phyloP scores from a whole-genome alignment of 2,113 vertebrate species.

The Danionella cerebrum region DNA sequence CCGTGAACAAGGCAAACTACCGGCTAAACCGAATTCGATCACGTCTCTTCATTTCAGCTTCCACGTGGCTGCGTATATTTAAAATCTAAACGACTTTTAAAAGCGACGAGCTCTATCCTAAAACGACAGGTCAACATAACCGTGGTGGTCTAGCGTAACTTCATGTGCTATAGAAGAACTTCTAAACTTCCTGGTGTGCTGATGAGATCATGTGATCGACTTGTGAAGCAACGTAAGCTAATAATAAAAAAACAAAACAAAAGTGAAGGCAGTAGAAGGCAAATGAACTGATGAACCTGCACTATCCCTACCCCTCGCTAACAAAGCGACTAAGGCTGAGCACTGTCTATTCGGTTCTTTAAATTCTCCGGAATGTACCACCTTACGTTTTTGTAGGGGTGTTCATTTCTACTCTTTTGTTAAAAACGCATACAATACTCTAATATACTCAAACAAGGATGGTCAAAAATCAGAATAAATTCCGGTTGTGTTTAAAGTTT shows the following conservation, averaged over 20 bases:
- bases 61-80: neutral
- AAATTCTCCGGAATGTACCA: constrained; percentile 31
- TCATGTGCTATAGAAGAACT: neutral
- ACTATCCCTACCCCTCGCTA: neutral
- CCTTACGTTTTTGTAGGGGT: neutral
- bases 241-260: constrained; percentile 1
- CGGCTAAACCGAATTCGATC: neutral
- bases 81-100: neutral
- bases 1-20: too few relatives aligned
- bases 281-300: neutral
- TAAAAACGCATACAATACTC: neutral
- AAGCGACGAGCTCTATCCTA: too few relatives aligned
- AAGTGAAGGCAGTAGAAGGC: constrained; percentile 18
- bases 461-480: neutral
- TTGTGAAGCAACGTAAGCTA: neutral
- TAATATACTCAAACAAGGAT: neutral
- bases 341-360: constrained; percentile 13
- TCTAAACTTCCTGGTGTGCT: neutral
- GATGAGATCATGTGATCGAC: constrained; percentile 1
- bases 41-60: neutral
- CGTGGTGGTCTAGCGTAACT: neutral
- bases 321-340: constrained; percentile 28
- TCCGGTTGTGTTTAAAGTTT: neutral
- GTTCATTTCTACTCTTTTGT: neutral
- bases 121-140: neutral